These are phyloP conservation scores for Flexamia atlantica DNA, from an alignment of 2,888 invertebrate species.

Conservation along the genomic window DNA sequence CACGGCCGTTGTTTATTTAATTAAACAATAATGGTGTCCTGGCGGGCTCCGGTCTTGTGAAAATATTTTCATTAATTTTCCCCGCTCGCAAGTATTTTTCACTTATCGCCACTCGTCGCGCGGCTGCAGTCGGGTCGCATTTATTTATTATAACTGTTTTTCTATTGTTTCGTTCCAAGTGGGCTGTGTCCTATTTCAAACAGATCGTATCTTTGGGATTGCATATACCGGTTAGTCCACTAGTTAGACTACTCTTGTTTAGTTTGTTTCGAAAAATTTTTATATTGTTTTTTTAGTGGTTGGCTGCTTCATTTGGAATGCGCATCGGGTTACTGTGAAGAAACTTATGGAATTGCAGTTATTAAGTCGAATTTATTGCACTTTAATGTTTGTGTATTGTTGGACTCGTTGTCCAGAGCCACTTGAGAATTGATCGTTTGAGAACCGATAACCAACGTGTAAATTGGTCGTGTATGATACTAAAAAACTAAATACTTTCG, in stretches of 20 bases:
- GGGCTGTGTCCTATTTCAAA: constrained; percentile 44
- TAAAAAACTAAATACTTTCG: too few species aligned
- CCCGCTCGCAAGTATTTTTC: constrained; percentile 58
- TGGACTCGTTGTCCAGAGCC: too few species aligned
- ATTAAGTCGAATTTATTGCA: too few species aligned
- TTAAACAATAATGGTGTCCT: constrained; percentile 59
- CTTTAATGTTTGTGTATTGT: too few species aligned
- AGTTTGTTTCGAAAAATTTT: background rate
- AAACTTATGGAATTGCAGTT: too few species aligned
- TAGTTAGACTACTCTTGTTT: constrained; percentile 3
- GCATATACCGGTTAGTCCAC: background rate
- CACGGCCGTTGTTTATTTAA: constrained; percentile 54
- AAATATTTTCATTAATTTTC: constrained; percentile 59
- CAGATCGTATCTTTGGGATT: constrained; percentile 31
- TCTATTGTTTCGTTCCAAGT: background rate
- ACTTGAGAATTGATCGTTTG: too few species aligned
- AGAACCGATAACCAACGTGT: too few species aligned
- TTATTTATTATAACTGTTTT: constrained; percentile 58
- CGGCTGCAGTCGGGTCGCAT: background rate
- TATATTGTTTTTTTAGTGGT: background rate
- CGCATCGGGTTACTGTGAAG: too few species aligned
- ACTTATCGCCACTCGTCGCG: constrained; percentile 47
- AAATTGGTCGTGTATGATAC: too few species aligned
- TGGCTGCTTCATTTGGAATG: background rate
- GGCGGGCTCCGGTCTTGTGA: constrained; percentile 55